Evolutionary conservation across 92 coral and sea anemone genomes (phyloP).

Genomic region (Chrysogorgia sp.): DNA sequence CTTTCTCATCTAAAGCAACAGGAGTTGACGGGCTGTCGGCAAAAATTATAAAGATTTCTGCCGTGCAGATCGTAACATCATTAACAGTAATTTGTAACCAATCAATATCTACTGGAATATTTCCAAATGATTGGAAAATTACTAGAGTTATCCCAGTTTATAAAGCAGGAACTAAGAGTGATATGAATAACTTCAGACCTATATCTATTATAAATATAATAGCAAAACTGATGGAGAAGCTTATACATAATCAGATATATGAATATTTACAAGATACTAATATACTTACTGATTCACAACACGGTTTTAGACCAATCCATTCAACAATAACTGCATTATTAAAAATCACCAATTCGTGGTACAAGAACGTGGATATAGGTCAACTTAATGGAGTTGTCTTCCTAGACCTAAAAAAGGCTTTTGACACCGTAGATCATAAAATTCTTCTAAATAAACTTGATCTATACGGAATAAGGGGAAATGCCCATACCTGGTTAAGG

Average conservation of each 20-base stretch:
- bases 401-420: conserved; percentile 3
- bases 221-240: conserved; percentile 6
- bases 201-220: neutral
- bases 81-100: conserved; percentile 8
- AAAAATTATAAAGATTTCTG: conserved; percentile 9
- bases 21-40: too few relatives aligned
- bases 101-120: conserved; percentile 13
- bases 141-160: conserved; percentile 9
- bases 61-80: neutral
- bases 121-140: conserved; percentile 16
- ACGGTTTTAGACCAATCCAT: conserved; percentile 33
- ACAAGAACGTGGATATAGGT: conserved; percentile 14
- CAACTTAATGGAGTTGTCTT: conserved; percentile 10
- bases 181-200: neutral
- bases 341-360: conserved; percentile 14
- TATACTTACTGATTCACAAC: neutral
- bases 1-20: neutral
- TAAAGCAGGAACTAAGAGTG: too few relatives aligned
- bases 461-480: neutral
- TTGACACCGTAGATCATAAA: neutral
- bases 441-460: neutral
- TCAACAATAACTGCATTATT: conserved; percentile 29
- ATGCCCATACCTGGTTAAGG: neutral
- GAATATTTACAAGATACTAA: neutral
- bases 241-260: neutral